A percentile compares a stretch with the other conserved stretches of the same genome.
Conservation (phyloP, 2,888 invertebrate genomes). For the Caenorhabditis sulstoni region DNA sequence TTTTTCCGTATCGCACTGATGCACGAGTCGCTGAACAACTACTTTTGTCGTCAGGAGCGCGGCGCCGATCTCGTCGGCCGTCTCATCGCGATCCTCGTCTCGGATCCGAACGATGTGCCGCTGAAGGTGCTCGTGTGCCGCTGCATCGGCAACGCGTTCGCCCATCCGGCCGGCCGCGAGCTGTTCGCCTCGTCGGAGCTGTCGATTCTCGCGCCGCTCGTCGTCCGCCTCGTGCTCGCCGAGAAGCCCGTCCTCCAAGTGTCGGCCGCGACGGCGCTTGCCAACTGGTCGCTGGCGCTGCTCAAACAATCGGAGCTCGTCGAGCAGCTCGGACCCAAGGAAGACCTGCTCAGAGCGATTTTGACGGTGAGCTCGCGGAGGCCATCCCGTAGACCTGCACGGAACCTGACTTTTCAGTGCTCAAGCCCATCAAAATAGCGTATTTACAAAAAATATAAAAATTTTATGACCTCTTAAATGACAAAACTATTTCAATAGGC, state of each 20-base stretch:
- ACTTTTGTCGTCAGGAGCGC: slow-evolving; percentile 31
- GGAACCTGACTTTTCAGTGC: no score
- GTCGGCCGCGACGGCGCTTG: slow-evolving; percentile 71
- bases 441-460: background rate
- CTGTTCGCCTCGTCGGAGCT: slow-evolving; percentile 64
- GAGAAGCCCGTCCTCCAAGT: slow-evolving; percentile 64
- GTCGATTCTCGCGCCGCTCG: slow-evolving; percentile 50
- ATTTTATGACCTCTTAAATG: no score
- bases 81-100: slow-evolving; percentile 81
- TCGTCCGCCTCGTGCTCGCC: slow-evolving; percentile 55
- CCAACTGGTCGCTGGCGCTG: slow-evolving; percentile 73
- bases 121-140: slow-evolving; percentile 88
- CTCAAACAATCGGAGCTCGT: slow-evolving; percentile 65
- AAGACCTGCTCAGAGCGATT: slow-evolving; percentile 74
- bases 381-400: no score
- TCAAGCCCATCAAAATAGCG: no score
- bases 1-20: slow-evolving; percentile 89
- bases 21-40: slow-evolving; percentile 84
- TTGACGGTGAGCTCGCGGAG: slow-evolving; percentile 64
- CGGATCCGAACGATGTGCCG: slow-evolving; percentile 83
- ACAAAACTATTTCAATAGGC: no score
- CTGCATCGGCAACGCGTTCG: slow-evolving; percentile 88
- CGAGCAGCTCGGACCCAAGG: slow-evolving; percentile 76
- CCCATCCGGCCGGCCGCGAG: slow-evolving; percentile 82
- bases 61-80: slow-evolving; percentile 30